Evolutionary conservation across 2,888 invertebrate genomes (phyloP).

Genomic region (Cephus pulcher): DNA sequence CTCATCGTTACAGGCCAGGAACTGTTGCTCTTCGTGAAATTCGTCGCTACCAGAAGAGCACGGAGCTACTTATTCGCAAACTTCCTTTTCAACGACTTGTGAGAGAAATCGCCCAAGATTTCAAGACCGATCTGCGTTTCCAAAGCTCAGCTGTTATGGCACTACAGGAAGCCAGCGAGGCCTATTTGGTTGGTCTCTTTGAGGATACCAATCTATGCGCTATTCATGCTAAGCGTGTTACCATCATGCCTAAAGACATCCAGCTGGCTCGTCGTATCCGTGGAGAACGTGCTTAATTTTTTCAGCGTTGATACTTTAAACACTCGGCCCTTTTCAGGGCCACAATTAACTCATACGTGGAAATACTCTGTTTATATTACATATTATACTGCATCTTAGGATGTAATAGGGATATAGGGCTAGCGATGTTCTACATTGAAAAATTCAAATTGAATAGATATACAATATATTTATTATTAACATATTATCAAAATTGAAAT

Average conservation of each 20-base stretch:
- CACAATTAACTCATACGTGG: not conserved
- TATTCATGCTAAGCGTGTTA: slow-evolving; percentile 79
- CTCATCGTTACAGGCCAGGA: slow-evolving; percentile 78
- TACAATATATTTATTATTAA: no score
- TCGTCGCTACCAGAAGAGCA: slow-evolving; percentile 79
- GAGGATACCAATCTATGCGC: slow-evolving; percentile 84
- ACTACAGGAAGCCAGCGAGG: slow-evolving; percentile 74
- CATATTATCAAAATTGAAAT: no score
- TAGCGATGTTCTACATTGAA: no score
- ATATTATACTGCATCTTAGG: no score
- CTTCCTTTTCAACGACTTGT: slow-evolving; percentile 80
- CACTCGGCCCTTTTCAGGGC: slow-evolving; percentile 29
- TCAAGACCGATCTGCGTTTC: slow-evolving; percentile 78
- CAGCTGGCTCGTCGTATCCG: slow-evolving; percentile 67
- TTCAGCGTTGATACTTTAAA: slow-evolving; percentile 6
- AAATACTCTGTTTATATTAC: not conserved
- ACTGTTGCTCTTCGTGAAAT: slow-evolving; percentile 80
- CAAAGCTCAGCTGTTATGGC: slow-evolving; percentile 80
- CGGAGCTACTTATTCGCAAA: slow-evolving; percentile 78
- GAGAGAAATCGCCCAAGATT: slow-evolving; percentile 80
- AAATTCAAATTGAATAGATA: no score
- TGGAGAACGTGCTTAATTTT: slow-evolving; percentile 42
- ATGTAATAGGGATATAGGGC: no score
- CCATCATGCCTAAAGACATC: slow-evolving; percentile 75
- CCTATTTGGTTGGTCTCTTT: slow-evolving; percentile 77